Conservation (phyloP, 2,113 vertebrate genomes). For the Lonchura striata region DNA sequence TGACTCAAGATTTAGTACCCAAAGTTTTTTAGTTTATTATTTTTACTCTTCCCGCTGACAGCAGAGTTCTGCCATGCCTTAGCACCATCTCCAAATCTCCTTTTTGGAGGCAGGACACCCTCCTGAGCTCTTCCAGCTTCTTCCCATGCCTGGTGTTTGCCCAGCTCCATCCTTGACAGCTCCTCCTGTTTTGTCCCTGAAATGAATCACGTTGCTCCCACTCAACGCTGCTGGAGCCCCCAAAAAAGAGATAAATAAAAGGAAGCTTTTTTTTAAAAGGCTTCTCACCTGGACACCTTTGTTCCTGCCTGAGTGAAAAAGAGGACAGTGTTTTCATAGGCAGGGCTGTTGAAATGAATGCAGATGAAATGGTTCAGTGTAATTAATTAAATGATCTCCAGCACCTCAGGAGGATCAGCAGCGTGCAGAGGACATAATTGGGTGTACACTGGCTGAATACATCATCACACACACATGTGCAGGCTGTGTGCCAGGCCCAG, state of each 20-base stretch:
- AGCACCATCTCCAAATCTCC: not conserved
- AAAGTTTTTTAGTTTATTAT: not conserved
- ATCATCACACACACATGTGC: not conserved
- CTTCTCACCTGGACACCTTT: not conserved
- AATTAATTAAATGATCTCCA: conserved; percentile 20
- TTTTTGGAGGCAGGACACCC: not conserved
- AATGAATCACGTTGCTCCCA: not conserved
- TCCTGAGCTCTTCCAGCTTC: not conserved
- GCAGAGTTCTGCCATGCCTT: not conserved
- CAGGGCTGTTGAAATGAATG: not conserved
- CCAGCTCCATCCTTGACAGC: not conserved
- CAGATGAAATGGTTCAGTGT: not conserved
- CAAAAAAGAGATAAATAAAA: not conserved
- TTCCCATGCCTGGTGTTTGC: not conserved
- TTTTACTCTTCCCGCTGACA: not conserved
- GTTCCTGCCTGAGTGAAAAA: not conserved
- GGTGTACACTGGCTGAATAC: not conserved
- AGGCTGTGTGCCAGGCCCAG: not conserved
- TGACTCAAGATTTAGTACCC: not conserved
- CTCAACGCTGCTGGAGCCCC: not conserved
- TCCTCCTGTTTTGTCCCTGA: not conserved
- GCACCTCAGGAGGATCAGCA: not conserved
- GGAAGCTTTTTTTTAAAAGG: not conserved
- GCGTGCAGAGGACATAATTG: not conserved
- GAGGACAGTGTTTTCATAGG: not conserved